phyloP scores from a whole-genome alignment of 2,113 vertebrate species.

The Marcusenius ussheri region DNA sequence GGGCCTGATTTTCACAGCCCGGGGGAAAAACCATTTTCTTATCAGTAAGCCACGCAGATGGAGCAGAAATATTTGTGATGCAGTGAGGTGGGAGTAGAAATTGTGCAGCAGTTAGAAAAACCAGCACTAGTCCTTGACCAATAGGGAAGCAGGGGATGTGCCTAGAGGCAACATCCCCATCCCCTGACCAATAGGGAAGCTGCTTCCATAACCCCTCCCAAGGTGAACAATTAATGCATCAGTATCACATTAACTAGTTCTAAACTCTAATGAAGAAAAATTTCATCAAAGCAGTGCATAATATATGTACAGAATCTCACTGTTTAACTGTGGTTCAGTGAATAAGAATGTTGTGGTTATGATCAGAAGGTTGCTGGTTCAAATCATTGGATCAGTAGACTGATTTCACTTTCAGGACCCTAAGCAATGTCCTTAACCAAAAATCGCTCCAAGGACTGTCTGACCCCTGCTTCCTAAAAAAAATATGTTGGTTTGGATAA shows the following conservation, averaged over 20 bases:
- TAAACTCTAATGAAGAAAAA: background rate
- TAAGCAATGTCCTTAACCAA: background rate
- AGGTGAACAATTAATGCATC: background rate
- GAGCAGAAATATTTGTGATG: background rate
- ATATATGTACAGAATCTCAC: background rate
- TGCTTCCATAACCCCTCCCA: background rate
- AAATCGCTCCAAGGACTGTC: background rate
- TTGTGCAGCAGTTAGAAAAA: background rate
- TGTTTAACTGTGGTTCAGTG: background rate
- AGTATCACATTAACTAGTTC: background rate
- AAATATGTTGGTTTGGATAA: background rate
- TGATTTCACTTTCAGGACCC: background rate
- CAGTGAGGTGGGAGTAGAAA: background rate
- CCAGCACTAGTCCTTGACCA: background rate
- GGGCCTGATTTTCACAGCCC: background rate
- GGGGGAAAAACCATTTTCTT: background rate
- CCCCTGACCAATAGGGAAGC: background rate
- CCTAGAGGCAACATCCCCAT: background rate
- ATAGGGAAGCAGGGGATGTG: background rate
- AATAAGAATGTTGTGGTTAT: background rate
- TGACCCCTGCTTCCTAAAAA: background rate
- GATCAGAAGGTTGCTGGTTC: background rate
- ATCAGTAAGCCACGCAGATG: background rate
- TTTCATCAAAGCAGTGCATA: background rate
- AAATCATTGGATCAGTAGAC: background rate